Evolutionary conservation across 2,888 invertebrate genomes (phyloP).

Genomic region (Norana najaformis): DNA sequence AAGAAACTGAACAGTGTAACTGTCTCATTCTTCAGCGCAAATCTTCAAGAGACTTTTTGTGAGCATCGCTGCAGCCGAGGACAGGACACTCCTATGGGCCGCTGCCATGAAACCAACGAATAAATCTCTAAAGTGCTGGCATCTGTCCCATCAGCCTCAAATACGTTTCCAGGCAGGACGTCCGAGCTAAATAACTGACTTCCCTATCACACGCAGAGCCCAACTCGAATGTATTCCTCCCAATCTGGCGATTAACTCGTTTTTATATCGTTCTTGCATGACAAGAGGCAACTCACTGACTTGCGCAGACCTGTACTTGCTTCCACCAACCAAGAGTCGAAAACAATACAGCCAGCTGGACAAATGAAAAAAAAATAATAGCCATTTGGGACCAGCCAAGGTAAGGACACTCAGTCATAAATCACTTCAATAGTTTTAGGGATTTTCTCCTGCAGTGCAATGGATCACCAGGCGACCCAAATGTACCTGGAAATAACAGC

Average conservation of each 20-base stretch:
- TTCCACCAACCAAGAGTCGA: not conserved
- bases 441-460: no score
- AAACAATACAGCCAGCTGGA: not conserved
- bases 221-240: not conserved
- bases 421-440: not conserved
- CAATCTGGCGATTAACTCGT: not conserved
- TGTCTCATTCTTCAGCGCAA: not conserved
- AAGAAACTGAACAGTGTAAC: not conserved
- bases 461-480: no score
- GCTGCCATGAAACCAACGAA: not conserved
- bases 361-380: not conserved
- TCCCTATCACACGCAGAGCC: not conserved
- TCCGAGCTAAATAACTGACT: not conserved
- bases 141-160: not conserved
- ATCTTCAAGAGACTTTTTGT: not conserved
- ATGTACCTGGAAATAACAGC: no score
- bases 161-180: not conserved
- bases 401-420: not conserved
- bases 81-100: not conserved
- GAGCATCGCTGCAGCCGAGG: not conserved
- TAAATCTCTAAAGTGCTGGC: not conserved
- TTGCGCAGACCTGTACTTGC: not conserved
- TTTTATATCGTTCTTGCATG: slow-evolving; percentile 9
- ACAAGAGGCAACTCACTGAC: not conserved
- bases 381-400: not conserved